Evolutionary conservation across 2,797 vertebrate genomes (phyloP).

Genomic region (Gymnodraco acuticeps): DNA sequence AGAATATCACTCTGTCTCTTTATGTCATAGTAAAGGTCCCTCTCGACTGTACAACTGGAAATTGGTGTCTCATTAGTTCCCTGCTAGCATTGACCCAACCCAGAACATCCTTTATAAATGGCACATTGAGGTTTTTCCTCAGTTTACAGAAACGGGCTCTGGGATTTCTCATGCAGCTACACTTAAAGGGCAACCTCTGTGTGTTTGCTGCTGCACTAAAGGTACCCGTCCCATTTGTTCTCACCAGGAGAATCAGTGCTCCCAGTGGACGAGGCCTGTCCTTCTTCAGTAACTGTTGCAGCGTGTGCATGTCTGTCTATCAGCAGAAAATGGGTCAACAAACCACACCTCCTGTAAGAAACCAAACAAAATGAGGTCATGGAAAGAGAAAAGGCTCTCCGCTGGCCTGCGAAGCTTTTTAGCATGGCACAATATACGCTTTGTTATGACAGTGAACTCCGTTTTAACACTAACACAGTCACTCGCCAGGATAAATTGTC

Average conservation of each 20-base stretch:
- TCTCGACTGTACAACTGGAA: not conserved
- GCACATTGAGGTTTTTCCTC: slow-evolving; percentile 42
- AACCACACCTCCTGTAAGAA: slow-evolving; percentile 70
- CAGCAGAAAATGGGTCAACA: slow-evolving; percentile 74
- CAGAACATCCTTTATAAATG: slow-evolving; percentile 40
- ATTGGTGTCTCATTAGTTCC: slow-evolving; percentile 36
- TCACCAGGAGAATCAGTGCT: slow-evolving; percentile 44
- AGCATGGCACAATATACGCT: slow-evolving; percentile 76
- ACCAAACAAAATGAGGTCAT: slow-evolving; percentile 82
- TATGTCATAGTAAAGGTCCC: slow-evolving; percentile 4
- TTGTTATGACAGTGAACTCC: slow-evolving; percentile 78
- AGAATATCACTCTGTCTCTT: slow-evolving; percentile 25
- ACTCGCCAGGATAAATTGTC: slow-evolving; percentile 56
- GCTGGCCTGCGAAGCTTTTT: slow-evolving; percentile 77
- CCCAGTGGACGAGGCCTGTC: slow-evolving; percentile 49
- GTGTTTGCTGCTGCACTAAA: slow-evolving; percentile 63
- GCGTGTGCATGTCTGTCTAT: slow-evolving; percentile 50
- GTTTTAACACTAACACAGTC: slow-evolving; percentile 69
- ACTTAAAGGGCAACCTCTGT: slow-evolving; percentile 65
- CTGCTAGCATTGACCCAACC: slow-evolving; percentile 23
- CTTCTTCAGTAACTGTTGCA: slow-evolving; percentile 63
- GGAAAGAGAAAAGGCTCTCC: slow-evolving; percentile 75
- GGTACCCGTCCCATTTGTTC: slow-evolving; percentile 55
- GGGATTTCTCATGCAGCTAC: slow-evolving; percentile 47
- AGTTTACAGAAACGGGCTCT: slow-evolving; percentile 35